A percentile compares a stretch with the other conserved stretches of the same genome.
Evolutionary conservation across 1,140 invertebrate genomes (phyloP).

Genomic region (Leptopilina boulardi): DNA sequence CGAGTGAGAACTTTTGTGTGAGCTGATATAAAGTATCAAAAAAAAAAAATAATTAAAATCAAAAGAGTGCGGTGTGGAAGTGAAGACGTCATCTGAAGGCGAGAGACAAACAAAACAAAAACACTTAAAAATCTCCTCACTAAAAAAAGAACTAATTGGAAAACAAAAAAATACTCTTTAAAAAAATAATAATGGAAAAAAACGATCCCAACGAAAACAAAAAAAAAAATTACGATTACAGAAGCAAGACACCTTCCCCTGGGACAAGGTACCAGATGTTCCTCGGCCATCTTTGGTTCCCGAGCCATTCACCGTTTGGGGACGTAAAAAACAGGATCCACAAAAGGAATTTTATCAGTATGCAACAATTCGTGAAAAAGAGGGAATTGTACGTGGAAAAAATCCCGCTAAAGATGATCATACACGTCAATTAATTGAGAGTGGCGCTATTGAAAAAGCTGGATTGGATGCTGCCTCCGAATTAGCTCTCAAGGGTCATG

Average conservation of each 20-base stretch:
- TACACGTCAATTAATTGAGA: constrained; percentile 67
- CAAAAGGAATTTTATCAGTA: constrained; percentile 73
- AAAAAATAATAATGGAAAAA: constrained; percentile 26
- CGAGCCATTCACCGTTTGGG: constrained; percentile 88
- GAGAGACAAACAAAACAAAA: constrained; percentile 23
- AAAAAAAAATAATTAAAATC: neutral
- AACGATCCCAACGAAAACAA: constrained; percentile 11
- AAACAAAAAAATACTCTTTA: neutral
- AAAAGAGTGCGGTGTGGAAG: constrained; percentile 66
- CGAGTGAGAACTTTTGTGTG: constrained; percentile 6
- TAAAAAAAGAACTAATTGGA: neutral
- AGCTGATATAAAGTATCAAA: too few species aligned
- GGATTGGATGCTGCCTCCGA: constrained; percentile 69
- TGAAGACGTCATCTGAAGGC: constrained; percentile 53
- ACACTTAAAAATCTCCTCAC: neutral
- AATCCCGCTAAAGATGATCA: constrained; percentile 69
- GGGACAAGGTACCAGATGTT: constrained; percentile 90
- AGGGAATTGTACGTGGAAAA: constrained; percentile 67
- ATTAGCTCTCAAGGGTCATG: constrained; percentile 68
- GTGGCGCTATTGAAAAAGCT: constrained; percentile 69
- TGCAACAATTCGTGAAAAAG: constrained; percentile 67
- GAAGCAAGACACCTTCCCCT: constrained; percentile 84
- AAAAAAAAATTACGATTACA: constrained; percentile 76
- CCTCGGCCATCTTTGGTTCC: constrained; percentile 87
- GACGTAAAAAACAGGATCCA: constrained; percentile 76